These are phyloP conservation scores for Falcunculus frontatus DNA, from an alignment of 2,113 vertebrate species.

Conservation along the genomic window DNA sequence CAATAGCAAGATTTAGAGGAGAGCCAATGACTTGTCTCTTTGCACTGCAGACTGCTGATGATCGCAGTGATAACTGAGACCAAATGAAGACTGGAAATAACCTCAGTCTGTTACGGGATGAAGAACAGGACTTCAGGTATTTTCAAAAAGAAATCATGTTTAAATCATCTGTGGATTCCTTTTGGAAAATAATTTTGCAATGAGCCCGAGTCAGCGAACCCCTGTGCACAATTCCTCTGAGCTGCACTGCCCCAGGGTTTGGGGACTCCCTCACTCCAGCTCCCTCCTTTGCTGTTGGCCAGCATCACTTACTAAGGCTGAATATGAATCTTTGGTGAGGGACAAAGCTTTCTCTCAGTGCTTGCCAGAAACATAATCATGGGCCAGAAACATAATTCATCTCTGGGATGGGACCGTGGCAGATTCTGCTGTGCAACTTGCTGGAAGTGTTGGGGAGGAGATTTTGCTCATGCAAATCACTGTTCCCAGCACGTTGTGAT, in stretches of 20 bases:
- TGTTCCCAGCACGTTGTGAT: neutral
- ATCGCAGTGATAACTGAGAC: neutral
- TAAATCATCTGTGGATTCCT: neutral
- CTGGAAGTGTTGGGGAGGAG: neutral
- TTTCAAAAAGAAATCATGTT: neutral
- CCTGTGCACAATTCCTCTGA: neutral
- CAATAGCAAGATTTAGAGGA: constrained; percentile 42
- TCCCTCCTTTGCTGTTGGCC: neutral
- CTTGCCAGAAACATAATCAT: neutral
- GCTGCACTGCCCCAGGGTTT: neutral
- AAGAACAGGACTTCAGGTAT: neutral
- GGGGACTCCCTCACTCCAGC: neutral
- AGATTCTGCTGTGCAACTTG: neutral
- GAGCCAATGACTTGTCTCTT: neutral
- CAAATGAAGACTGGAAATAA: neutral
- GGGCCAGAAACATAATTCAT: neutral
- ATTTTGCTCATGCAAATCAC: neutral
- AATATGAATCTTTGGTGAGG: neutral
- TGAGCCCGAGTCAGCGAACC: neutral
- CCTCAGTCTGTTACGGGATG: neutral
- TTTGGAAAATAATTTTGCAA: neutral
- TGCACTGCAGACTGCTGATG: neutral
- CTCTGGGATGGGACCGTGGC: neutral
- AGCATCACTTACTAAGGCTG: neutral
- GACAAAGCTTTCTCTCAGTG: neutral